Evolutionary conservation across 2,888 invertebrate species (phyloP), one percentile per base, ranked within the genome.

Genomic region (Cantharis rufa): DNA sequence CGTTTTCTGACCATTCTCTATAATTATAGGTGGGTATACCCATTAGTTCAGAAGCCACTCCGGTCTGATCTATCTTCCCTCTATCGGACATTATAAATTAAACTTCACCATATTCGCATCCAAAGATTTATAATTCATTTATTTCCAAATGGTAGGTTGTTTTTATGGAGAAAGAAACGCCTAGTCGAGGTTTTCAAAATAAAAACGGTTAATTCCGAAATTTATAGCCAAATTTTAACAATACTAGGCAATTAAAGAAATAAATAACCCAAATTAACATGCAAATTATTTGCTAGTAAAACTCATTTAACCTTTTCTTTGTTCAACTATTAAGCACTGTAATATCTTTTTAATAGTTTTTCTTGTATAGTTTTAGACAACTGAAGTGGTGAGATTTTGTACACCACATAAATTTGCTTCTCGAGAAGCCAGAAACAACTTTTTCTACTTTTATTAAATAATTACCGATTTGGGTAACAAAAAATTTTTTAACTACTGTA

Each of bases 231-330:
- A 48, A 48, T n/a, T 48, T 48, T n/a, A 48, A 48, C 48, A 48
- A 48, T 48, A 15, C 68, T 10, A 27, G 10, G 3, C 27, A 21
- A 18, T 61, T 18, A 70, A 70, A 21, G 1, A 1, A 15, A 24
- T 70, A 70, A 70, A 70, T 69, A 18, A 69, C 32, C 32, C 24
- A 21, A 70, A 70, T 70, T 70, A 70, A 61, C 21, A 70, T 70
- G 70, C 32, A 70, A 70, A 70, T 69, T 70, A 70, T n/a, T 11
- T 70, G n/a, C 61, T 32, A 61, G 70, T 61, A 61, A 61, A 70
- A 21, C 15, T 15, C 7, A 61, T 61, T 70, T 48, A 28, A 62
- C 18, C 18, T 61, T 70, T n/a, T 48, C 70, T 48, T 70, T 70
- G 70, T 70, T 70, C 11, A 10, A 61, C 48, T 7, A 48, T 7